These are phyloP conservation scores for Itoplectis maculator DNA, from an alignment of 2,888 invertebrate genomes.

Conservation along the genomic window DNA sequence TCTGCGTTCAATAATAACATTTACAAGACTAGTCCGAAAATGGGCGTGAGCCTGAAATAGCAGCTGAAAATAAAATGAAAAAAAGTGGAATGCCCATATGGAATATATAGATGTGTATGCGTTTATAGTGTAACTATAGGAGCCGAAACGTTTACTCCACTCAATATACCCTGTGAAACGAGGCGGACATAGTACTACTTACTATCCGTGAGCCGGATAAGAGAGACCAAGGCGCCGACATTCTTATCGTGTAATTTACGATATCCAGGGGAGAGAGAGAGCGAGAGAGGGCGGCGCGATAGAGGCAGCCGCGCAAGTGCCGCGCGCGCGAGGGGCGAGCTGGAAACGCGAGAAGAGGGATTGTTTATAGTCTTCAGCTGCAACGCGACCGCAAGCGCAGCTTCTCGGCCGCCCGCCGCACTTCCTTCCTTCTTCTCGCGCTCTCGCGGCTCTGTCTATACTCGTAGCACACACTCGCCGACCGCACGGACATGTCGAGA, in stretches of 20 bases:
- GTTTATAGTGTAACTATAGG: constrained; percentile 48
- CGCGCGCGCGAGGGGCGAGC: constrained; percentile 14
- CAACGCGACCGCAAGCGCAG: constrained; percentile 62
- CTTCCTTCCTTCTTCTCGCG: constrained; percentile 43
- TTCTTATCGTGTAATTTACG: constrained; percentile 78
- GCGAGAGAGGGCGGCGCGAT: constrained; percentile 46
- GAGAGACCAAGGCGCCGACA: constrained; percentile 69
- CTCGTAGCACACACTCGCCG: constrained; percentile 25
- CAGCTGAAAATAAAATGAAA: no score
- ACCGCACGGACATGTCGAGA: neutral
- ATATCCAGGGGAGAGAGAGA: no score
- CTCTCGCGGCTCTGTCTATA: neutral
- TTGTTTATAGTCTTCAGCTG: constrained; percentile 71
- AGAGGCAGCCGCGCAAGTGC: constrained; percentile 36
- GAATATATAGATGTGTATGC: constrained; percentile 12
- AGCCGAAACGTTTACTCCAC: constrained; percentile 59
- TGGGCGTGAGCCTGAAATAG: no score
- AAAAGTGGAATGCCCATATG: no score
- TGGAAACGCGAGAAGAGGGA: constrained; percentile 52
- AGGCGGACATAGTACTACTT: constrained; percentile 56
- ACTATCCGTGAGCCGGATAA: constrained; percentile 64
- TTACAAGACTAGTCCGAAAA: no score
- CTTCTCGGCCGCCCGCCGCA: constrained; percentile 35
- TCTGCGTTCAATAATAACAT: no score
- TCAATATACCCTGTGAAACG: constrained; percentile 51